Percentiles rank a stretch among this genome's conserved stretches.
Evolutionary conservation across 2,888 invertebrate genomes (phyloP).

Genomic region (Erebia epiphron): DNA sequence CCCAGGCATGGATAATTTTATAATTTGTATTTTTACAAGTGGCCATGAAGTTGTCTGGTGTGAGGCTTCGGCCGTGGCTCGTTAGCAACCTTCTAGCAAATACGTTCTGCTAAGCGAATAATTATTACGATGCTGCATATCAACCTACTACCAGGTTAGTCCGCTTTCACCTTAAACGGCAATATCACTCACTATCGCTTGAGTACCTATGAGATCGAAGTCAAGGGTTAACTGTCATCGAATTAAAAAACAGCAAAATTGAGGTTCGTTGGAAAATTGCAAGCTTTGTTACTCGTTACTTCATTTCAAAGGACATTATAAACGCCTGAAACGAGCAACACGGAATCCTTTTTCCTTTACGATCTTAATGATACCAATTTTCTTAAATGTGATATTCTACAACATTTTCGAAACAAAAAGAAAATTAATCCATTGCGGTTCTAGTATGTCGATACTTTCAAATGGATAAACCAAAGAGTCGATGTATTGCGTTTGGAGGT

Average conservation of each 20-base stretch:
- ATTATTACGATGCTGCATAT: too few species aligned
- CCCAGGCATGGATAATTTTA: too few species aligned
- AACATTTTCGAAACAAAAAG: conserved; percentile 1
- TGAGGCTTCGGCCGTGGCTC: too few species aligned
- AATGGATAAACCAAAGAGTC: conserved; percentile 6
- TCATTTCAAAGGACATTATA: conserved; percentile 5
- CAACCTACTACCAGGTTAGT: too few species aligned
- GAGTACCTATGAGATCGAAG: too few species aligned
- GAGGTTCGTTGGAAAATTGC: neutral
- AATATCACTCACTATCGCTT: too few species aligned
- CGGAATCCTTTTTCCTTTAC: conserved; percentile 23
- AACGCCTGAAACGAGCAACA: conserved; percentile 14
- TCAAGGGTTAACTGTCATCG: too few species aligned
- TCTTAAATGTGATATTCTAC: conserved; percentile 12
- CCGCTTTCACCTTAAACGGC: too few species aligned
- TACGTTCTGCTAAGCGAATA: too few species aligned
- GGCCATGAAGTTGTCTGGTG: too few species aligned
- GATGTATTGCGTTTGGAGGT: conserved; percentile 36
- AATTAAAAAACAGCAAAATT: neutral
- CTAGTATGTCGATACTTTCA: neutral
- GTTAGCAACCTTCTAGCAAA: too few species aligned
- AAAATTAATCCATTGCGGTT: conserved; percentile 13
- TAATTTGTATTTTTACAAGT: too few species aligned
- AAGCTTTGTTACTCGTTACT: conserved; percentile 3
- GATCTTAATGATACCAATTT: conserved; percentile 29